Conservation (phyloP, 2,797 vertebrate species). For the Otus scops region DNA sequence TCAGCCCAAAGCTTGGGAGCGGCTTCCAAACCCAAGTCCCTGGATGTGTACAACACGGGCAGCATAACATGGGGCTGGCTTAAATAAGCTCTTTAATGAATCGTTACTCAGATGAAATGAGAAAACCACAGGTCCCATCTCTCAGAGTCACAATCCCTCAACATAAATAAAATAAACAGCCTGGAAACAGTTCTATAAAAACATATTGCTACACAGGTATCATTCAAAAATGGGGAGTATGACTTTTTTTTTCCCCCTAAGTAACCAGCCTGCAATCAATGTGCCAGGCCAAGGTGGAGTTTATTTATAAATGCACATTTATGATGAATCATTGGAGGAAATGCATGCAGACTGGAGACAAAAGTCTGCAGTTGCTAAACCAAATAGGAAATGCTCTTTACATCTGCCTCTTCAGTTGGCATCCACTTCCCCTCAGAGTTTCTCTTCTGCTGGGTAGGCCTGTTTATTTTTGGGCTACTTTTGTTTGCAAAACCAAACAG, state of each 20-base stretch:
- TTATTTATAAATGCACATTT: conserved; percentile 77
- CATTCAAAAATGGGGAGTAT: not conserved
- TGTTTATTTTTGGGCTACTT: conserved; percentile 64
- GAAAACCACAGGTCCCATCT: conserved; percentile 39
- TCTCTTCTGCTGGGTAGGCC: conserved; percentile 42
- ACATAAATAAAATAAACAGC: conserved; percentile 15
- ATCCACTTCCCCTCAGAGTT: conserved; percentile 42
- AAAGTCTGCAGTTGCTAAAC: conserved; percentile 76
- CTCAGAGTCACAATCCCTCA: conserved; percentile 15
- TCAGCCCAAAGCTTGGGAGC: not conserved
- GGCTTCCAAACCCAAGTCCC: not conserved
- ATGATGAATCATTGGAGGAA: conserved; percentile 79
- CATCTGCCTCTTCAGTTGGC: conserved; percentile 76
- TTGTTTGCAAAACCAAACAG: conserved; percentile 62
- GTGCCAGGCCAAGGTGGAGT: conserved; percentile 63
- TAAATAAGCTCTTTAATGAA: conserved; percentile 12
- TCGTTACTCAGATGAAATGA: not conserved
- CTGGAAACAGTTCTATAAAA: not conserved
- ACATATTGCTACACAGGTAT: conserved; percentile 4
- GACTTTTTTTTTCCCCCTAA: not conserved
- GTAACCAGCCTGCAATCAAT: not conserved
- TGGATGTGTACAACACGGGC: not conserved
- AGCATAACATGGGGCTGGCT: not conserved
- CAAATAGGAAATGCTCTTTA: conserved; percentile 76
- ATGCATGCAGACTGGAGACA: conserved; percentile 77